These are phyloP conservation scores for Petrolisthes cinctipes DNA, from an alignment of 2,888 invertebrate genomes.

Conservation along the genomic window DNA sequence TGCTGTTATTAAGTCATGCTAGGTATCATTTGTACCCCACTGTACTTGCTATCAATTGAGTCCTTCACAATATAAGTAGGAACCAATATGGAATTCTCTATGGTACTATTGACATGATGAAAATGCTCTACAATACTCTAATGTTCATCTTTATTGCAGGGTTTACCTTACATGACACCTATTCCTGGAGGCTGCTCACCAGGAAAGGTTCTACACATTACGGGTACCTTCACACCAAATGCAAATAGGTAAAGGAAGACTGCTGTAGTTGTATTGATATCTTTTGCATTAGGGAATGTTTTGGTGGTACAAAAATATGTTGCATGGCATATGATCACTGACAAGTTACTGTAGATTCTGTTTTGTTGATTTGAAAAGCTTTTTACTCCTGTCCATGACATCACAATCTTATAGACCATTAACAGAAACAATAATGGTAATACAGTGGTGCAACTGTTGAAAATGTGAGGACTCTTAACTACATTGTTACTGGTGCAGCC, in stretches of 20 bases:
- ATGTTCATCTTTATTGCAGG: conserved; percentile 25
- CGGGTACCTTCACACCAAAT: conserved; percentile 52
- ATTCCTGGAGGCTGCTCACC: conserved; percentile 57
- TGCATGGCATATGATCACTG: background rate
- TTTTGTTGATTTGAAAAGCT: too few relatives aligned
- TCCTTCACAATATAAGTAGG: too few relatives aligned
- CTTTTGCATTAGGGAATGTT: background rate
- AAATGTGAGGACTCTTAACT: too few relatives aligned
- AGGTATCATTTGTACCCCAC: too few relatives aligned
- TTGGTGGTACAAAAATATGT: background rate
- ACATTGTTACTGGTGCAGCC: background rate
- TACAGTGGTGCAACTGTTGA: too few relatives aligned
- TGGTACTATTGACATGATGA: background rate
- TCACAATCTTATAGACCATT: too few relatives aligned
- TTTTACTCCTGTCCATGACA: too few relatives aligned
- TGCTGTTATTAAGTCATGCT: too few relatives aligned
- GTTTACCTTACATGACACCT: conserved; percentile 35
- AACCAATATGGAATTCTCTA: background rate
- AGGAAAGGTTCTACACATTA: conserved; percentile 54
- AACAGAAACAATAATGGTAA: too few relatives aligned
- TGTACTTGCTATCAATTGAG: too few relatives aligned
- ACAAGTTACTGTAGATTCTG: too few relatives aligned
- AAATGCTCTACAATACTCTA: background rate
- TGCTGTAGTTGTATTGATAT: background rate
- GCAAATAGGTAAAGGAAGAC: conserved; percentile 47